A percentile compares a stretch with the other conserved stretches of the same genome.
phyloP scores from a whole-genome alignment of 1,140 invertebrate genomes.

The Sesamia nonagrioides region DNA sequence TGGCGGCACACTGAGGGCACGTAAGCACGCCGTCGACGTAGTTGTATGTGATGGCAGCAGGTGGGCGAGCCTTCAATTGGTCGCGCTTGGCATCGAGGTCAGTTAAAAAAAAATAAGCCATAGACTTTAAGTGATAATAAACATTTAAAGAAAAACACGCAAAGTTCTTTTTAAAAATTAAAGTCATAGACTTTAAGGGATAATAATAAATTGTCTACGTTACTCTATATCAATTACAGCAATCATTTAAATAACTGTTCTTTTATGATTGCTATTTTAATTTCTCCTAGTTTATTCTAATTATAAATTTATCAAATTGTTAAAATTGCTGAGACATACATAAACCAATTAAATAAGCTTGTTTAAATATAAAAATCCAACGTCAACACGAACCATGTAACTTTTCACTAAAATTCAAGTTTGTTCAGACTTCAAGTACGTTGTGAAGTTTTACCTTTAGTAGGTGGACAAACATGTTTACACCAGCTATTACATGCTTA shows the following conservation, averaged over 20 bases:
- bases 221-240: background rate
- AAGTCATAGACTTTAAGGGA: too few species aligned
- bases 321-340: background rate
- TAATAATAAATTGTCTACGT: too few species aligned
- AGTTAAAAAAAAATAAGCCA: too few species aligned
- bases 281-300: background rate
- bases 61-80: too few species aligned
- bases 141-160: too few species aligned
- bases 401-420: constrained; percentile 25
- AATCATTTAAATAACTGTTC: background rate
- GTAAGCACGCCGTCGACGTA: too few species aligned
- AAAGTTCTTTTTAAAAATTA: too few species aligned
- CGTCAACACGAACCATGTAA: constrained; percentile 8
- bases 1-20: too few species aligned
- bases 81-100: too few species aligned
- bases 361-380: constrained; percentile 20
- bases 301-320: background rate
- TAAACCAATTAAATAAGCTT: constrained; percentile 19
- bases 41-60: too few species aligned
- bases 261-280: background rate
- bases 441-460: constrained; percentile 31
- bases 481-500: constrained; percentile 5
- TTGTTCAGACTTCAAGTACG: constrained; percentile 32
- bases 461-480: constrained; percentile 31
- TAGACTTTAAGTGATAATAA: too few species aligned